Base-by-base conservation (phyloP, 2,797 vertebrate species). In the Gadopsis bispinosus region DNA sequence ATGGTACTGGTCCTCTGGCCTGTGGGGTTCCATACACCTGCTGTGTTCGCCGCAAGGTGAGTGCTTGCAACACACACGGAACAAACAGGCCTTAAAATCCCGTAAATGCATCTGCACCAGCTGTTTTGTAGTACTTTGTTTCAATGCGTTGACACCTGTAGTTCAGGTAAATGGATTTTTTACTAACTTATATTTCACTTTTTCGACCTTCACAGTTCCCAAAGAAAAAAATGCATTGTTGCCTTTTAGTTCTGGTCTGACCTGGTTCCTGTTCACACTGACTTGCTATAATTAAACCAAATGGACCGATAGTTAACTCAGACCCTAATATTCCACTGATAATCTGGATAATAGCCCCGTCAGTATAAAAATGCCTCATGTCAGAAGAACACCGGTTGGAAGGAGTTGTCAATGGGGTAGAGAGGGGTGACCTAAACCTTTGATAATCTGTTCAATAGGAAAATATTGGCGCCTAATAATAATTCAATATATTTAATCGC, bases 21-120 rank as follows among this genome's bases (percentile, higher is more conserved):
- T 98, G 97, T 0, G 97, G 97, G 0, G 97, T 97, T 81, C 97
- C 97, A 14, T 96, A 97, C 50, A 97, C 97, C 0, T 98, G 97
- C 85, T 98, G 97, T 45, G 85, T 96, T 64, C 91, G 67, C 3
- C 69, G 10, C 41, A 91, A 93, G 91, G 94, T 95, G 84, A 94
- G 92, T 79, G 50, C 41, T 51, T 63, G 33, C 48, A 26, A n/a
- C 16, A 14, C 31, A 10, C 39, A 64, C 1, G 33, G 4, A 17
- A 41, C 60, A 66, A 29, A 62, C n/a, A 33, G 14, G 13, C 48
- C 31, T 29, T 35, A 7, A 31, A 69, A 35, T 20, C 22, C 17
- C 4, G 10, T 37, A 17, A 60, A 61, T 26, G 54, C 54, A 39
- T 53, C 41, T 12, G 26, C 54, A 59, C 48, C 39, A 48, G 43